Base-by-base conservation (phyloP, 2,888 invertebrate species). In the Drosophila peninsularis region DNA sequence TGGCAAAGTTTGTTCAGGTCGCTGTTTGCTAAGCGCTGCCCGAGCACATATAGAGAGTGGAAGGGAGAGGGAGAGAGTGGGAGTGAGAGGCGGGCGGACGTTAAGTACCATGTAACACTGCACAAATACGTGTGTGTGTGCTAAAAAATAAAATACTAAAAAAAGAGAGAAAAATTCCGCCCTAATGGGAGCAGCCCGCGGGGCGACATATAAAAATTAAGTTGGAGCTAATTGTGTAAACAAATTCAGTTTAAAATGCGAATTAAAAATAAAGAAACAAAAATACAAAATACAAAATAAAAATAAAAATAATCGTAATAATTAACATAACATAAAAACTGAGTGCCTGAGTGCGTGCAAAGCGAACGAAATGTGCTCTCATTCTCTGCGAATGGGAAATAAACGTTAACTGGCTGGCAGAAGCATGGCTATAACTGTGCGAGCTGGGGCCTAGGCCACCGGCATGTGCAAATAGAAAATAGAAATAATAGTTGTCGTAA, bases 331-430 rank as follows among this genome's bases (percentile, higher is more conserved):
- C 45, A 47, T 47, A 47, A 47, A 30, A 30, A 11, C 45, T 2
- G 49, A 32, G 19, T 19, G 32, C n/a, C 24, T 7, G 47, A 32
- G 32, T 32, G 47, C 17, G 47, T 47, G 30, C 27, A 19, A 32
- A 47, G 47, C 47, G 45, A 32, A 47, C 17, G 14, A 24, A 13
- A 41, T 10, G 34, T 3, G 41, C 19, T 32, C 30, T 21, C 24
- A 50, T 37, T 55, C 19, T 34, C 57, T 50, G 50, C 49, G 61
- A 62, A 67, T 56, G 54, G 44, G 39, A 45, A 56, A 30, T 30
- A 30, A 41, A 30, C 57, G 30, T 36, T 13, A 52, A 45, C 52
- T 34, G 17, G 36, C 34, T 62, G 52, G 47, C 30, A 19, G 19
- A 19, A 49, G 47, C n/a, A 30, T 45, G 27, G 24, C 13, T 32